phyloP scores from a whole-genome alignment of 2,113 vertebrate species.

The Corythornis madagascariensis region DNA sequence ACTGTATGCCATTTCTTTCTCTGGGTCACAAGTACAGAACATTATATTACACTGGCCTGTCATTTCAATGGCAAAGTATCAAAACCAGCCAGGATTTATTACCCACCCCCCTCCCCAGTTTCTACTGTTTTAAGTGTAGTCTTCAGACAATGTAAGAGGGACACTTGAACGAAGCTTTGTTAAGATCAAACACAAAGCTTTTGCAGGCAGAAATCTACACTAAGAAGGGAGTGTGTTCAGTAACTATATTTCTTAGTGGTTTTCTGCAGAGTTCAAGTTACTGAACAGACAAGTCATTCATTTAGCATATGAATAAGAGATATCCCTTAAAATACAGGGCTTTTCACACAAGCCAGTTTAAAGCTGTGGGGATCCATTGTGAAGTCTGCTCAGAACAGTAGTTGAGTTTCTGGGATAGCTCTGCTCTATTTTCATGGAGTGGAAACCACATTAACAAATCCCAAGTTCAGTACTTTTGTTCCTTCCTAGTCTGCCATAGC shows the following conservation, averaged over 20 bases:
- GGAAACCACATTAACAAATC: constrained; percentile 30
- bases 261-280: background rate
- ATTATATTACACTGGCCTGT: background rate
- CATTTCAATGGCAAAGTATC: background rate
- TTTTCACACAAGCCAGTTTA: background rate
- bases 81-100: background rate
- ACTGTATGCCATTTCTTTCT: background rate
- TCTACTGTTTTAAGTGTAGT: background rate
- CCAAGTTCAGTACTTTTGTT: constrained; percentile 3
- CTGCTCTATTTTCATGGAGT: constrained; percentile 17
- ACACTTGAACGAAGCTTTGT: background rate
- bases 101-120: background rate
- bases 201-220: background rate
- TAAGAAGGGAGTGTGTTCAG: background rate
- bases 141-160: background rate
- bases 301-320: background rate
- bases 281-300: background rate
- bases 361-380: background rate
- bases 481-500: background rate
- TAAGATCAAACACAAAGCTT: background rate
- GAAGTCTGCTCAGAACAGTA: constrained; percentile 36
- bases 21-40: background rate
- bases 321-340: background rate
- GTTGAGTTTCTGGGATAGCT: constrained; percentile 1
- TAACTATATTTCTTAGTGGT: background rate